Base-by-base conservation (phyloP, 2,113 vertebrate genomes). In the Microcebus griseorufus region DNA sequence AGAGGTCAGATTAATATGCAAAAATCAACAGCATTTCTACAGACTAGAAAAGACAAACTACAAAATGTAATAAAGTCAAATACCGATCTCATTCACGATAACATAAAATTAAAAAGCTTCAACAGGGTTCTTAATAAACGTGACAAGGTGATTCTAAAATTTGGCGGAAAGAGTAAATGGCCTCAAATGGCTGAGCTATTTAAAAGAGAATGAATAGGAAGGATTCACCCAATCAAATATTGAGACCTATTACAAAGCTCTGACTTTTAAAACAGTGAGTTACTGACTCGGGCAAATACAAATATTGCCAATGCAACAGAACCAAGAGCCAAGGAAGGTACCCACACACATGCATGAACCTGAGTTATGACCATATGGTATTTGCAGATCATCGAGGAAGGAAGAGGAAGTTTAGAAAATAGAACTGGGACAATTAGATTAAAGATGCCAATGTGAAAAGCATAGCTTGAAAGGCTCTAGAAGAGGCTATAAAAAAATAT, bases 311-410 rank as follows among this genome's bases (percentile, higher is more conserved):
- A 0, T 0, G 25, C 29, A 4, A 22, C 37, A 42, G 75, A 18
- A 20, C 0, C 8, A 2, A n/a, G 79, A 27, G 11, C 90, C 9
- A 1, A 23, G 81, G 23, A n/a, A 39, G 53, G 51, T 0, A 2
- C 42, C 8, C 62, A 0, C 62, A 9, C 0, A 6, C 48, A n/a
- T 4, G 1, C 0, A 9, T 58, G 7, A 1, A 4, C 45, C 3
- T 12, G 29, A 51, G 27, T 4, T 27, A 5, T 0, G 0, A 3
- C 5, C 48, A 0, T 0, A 9, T 2, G 45, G 13, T 0, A 1
- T 27, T 13, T 37, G 4, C 27, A 3, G 32, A 18, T 12, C 7
- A 5, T 20, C 2, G 3, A 3, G 7, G 10, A 6, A 81, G 65
- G 32, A 60, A 10, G 2, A 5, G 23, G n/a, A 87, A 13, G 0